These are phyloP conservation scores for Neogobius melanostomus DNA, from an alignment of 2,113 vertebrate species.

Conservation along the genomic window DNA sequence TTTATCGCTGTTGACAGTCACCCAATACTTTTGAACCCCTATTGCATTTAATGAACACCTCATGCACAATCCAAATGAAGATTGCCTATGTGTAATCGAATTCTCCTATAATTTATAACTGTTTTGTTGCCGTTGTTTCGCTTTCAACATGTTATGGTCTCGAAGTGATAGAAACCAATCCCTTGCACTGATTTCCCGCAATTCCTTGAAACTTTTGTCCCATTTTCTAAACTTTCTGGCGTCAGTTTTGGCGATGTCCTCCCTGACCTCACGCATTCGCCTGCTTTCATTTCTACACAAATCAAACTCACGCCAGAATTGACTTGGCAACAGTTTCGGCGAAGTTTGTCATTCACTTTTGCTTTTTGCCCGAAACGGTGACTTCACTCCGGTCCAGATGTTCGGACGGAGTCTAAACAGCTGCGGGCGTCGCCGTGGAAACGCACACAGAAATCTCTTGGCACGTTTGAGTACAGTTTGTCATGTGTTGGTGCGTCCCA, in stretches of 20 bases:
- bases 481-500: background rate
- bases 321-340: constrained; percentile 17
- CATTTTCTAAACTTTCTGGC: constrained; percentile 17
- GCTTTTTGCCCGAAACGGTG: constrained; percentile 21
- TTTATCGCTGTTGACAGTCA: background rate
- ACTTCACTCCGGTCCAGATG: constrained; percentile 67
- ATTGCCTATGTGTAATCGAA: background rate
- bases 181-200: constrained; percentile 7
- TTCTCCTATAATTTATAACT: background rate
- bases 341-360: constrained; percentile 17
- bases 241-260: background rate
- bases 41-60: background rate
- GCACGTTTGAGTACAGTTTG: constrained; percentile 23
- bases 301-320: constrained; percentile 18
- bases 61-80: background rate
- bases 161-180: constrained; percentile 16
- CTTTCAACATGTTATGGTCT: constrained; percentile 5
- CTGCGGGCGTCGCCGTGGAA: constrained; percentile 35
- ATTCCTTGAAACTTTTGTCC: constrained; percentile 22
- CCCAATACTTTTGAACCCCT: background rate
- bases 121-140: background rate
- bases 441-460: background rate
- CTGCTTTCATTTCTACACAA: constrained; percentile 1
- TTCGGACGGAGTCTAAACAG: constrained; percentile 37
- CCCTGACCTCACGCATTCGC: background rate